Evolutionary conservation across 2,797 vertebrate species (phyloP).

Genomic region (Fundulus diaphanus): DNA sequence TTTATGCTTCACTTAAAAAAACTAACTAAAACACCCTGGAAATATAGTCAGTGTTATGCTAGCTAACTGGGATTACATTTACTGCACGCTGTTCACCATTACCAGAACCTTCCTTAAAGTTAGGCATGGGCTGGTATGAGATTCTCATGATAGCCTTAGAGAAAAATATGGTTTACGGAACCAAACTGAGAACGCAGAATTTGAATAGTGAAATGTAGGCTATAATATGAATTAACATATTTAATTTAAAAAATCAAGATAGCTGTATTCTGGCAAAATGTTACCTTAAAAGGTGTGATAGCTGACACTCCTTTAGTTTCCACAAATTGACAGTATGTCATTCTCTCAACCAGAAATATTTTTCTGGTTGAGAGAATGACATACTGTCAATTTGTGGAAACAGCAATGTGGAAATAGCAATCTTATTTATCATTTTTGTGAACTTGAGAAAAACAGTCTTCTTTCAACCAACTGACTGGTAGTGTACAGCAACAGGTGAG

Average conservation of each 20-base stretch:
- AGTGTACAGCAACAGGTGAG: not conserved
- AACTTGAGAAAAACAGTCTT: not conserved
- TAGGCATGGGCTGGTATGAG: not conserved
- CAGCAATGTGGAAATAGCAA: too few relatives aligned
- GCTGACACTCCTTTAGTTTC: not conserved
- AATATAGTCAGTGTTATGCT: not conserved
- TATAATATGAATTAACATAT: not conserved
- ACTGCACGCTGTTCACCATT: not conserved
- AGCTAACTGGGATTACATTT: not conserved
- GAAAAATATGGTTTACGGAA: not conserved
- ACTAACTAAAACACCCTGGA: constrained; percentile 14
- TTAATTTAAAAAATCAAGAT: not conserved
- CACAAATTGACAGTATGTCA: not conserved
- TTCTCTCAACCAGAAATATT: not conserved
- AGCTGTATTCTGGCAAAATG: not conserved
- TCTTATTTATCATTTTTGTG: too few relatives aligned
- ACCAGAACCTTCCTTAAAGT: not conserved
- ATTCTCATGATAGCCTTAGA: not conserved
- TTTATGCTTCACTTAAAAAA: constrained; percentile 31
- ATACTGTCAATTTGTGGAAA: too few relatives aligned
- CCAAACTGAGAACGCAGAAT: not conserved
- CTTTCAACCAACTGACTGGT: not conserved
- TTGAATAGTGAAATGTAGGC: not conserved
- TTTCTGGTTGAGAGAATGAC: too few relatives aligned
- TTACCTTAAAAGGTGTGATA: not conserved